Evolutionary conservation across 2,888 invertebrate species (phyloP), one percentile per base, ranked within the genome.

Genomic region (Creontiades dilutus): DNA sequence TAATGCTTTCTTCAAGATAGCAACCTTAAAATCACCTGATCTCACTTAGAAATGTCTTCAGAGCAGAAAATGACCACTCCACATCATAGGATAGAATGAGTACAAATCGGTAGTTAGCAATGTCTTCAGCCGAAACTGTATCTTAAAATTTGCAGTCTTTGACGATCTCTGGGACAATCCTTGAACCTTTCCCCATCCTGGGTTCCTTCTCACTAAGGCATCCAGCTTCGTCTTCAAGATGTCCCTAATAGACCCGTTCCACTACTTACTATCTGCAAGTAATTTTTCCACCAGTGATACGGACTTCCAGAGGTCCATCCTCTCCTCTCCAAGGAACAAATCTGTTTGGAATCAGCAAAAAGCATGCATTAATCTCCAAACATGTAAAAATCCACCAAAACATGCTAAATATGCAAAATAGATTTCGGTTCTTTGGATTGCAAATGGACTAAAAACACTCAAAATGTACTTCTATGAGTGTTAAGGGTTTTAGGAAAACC

Each of bases 11-110:
- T 23, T 3, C 11, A 37, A 13, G 16, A 14, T 76, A 5, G 9
- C 76, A 76, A 76, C 76, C 23, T 76, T 76, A 27, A 76, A 76
- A 76, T 16, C 76, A 28, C 27, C 76, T 76, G 14, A 27, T 76
- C 23, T 27, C 27, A 76, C 76, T 75, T 19, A 75, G 11, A 75
- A 75, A 13, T 13, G 16, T 19, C 27, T 76, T 76, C 16, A 57
- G 57, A n/a, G 57, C 5, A 7, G 57, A 57, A 57, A 57, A 57
- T n/a, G 5, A 57, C n/a, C 57, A n/a, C 0, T n/a, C n/a, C n/a
- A 16, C 16, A 14, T 16, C 14, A 16, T 5, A 16, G 16, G 57
- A 14, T 0, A 5, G n/a, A n/a, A 57, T n/a, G 52, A 12, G 11
- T 52, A 37, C 3, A 37, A 37, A 37, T 16, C 52, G 52, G 52